Evolutionary conservation across 2,797 vertebrate species (phyloP).

Genomic region (Gymnopithys bicolor): DNA sequence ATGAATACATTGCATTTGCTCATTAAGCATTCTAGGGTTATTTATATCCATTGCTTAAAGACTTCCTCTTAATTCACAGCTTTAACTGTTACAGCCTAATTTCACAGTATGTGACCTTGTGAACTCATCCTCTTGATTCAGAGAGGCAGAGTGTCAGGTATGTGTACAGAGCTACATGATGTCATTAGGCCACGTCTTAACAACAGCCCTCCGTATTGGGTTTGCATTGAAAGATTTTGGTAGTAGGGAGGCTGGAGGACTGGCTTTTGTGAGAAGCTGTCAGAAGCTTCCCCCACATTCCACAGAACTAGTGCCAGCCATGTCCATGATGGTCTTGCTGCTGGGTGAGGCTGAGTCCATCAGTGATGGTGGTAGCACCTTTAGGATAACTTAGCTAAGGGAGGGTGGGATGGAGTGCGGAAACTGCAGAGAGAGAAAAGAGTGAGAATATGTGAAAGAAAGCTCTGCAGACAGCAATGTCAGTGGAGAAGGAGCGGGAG

Average conservation of each 20-base stretch:
- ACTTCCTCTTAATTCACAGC: neutral
- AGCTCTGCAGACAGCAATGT: neutral
- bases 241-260: rapidly evolving
- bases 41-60: neutral
- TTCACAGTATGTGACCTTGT: neutral
- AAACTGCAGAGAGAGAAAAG: neutral
- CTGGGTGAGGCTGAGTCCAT: rapidly evolving
- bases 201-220: neutral
- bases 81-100: neutral
- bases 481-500: neutral
- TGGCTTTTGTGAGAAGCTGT: neutral
- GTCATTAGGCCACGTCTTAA: neutral
- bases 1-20: neutral
- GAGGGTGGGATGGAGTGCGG: neutral
- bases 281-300: neutral
- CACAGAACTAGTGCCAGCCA: neutral
- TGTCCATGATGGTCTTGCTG: rapidly evolving
- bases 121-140: neutral
- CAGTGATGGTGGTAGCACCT: rapidly evolving
- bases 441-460: neutral
- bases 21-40: neutral
- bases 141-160: neutral
- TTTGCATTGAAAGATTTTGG: neutral
- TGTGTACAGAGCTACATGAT: neutral
- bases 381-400: neutral